Conservation (phyloP, 2,797 vertebrate genomes). For the Peromyscus melanophrys region DNA sequence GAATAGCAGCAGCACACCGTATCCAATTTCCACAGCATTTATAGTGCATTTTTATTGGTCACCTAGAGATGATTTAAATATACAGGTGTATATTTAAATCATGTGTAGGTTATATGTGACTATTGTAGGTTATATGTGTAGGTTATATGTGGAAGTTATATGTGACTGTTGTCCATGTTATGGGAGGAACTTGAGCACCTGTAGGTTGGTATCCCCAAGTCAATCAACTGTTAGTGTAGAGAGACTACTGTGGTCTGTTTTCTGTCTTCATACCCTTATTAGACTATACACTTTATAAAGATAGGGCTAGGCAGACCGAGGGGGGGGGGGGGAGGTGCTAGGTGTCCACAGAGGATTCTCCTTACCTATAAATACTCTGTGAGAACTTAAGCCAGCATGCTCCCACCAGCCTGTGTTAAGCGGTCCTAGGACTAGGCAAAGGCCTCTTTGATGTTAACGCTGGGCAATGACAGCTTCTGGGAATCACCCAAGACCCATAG, state of each 20-base stretch:
- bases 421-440: not conserved
- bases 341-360: rapidly evolving
- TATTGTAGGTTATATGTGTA: too few species aligned
- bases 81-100: too few species aligned
- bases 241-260: not conserved
- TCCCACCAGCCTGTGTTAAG: not conserved
- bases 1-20: not conserved
- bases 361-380: not conserved
- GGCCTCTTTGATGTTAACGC: not conserved
- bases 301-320: rapidly evolving
- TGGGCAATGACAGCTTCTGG: not conserved
- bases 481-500: not conserved
- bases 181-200: not conserved
- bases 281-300: not conserved
- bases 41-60: not conserved
- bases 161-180: not conserved
- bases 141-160: not conserved
- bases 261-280: not conserved
- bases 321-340: not conserved
- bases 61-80: not conserved
- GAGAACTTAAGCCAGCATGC: not conserved
- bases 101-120: not conserved
- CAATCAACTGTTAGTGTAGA: too few species aligned
- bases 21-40: not conserved
- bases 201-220: not conserved